Evolutionary conservation across 2,797 vertebrate species (phyloP).

Genomic region (Denticeps clupeoides): DNA sequence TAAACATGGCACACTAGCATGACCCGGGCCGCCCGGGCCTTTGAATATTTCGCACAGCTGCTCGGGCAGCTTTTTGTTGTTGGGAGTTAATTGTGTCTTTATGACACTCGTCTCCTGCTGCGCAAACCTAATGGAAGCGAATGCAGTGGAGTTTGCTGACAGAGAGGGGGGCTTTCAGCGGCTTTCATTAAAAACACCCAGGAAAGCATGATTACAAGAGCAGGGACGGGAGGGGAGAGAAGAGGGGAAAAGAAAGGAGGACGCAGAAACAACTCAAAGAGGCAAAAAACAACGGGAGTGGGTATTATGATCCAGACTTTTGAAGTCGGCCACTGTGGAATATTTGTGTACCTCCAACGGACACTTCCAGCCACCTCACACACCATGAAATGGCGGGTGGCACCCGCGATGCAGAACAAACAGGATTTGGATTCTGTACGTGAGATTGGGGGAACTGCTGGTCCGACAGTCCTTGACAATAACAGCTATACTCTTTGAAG

Average conservation of each 20-base stretch:
- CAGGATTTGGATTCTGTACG: conserved; percentile 19
- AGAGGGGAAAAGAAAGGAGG: background rate
- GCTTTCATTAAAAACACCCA: too few relatives aligned
- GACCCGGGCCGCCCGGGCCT: background rate
- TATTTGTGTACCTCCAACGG: conserved; percentile 12
- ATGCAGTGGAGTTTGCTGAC: conserved; percentile 14
- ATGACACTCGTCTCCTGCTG: conserved; percentile 7
- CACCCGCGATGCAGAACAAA: conserved; percentile 29
- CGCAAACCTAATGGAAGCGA: conserved; percentile 17
- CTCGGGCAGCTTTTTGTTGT: conserved; percentile 18
- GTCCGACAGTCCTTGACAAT: conserved; percentile 14
- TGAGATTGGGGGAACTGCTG: conserved; percentile 13
- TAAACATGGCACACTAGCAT: conserved; percentile 21
- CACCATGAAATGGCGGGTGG: conserved; percentile 19
- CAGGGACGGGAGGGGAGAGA: background rate
- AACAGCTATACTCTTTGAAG: conserved; percentile 22
- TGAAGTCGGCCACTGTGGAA: too few relatives aligned
- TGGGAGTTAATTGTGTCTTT: conserved; percentile 27
- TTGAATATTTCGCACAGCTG: conserved; percentile 11
- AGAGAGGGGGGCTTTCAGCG: background rate
- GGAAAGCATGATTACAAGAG: background rate
- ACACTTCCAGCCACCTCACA: conserved; percentile 6
- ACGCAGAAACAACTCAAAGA: background rate
- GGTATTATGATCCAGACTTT: too few relatives aligned
- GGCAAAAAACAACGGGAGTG: too few relatives aligned